Evolutionary conservation across 92 coral and sea anemone species (phyloP), one percentile per base, ranked within the genome.

Genomic region (Phymanthus crucifer): DNA sequence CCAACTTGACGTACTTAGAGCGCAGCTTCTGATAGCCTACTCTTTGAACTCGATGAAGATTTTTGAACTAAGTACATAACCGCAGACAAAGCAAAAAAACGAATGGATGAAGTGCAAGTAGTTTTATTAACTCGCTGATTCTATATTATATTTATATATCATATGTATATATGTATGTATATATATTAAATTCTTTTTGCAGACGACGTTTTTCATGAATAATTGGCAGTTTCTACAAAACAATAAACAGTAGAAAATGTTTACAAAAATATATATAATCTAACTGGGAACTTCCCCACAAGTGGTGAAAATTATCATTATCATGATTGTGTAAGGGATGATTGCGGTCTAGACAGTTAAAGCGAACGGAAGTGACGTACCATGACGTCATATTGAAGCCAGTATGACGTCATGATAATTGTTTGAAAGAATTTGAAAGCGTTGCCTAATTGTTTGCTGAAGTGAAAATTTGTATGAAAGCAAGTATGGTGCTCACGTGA

Each of bases 251-350:
- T 92, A 92, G 92, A 92, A 90, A 92, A 92, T 86, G n/a, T 83
- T 84, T 90, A 90, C 89, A 92, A 90, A 92, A 90, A 92, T 90
- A 92, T 89, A 92, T 90, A 84, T 89, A 84, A 81, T 85, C 90
- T 87, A 84, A 68, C 54, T 83, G 68, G 68, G 68, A 29, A 4
- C 68, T 61, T n/a, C 34, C 27, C 34, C 68, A 61, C 68, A 27
- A 61, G 68, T 19, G 68, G 68, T 61, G 68, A 61, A 61, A 26
- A 24, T n/a, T 27, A 61, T 61, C 29, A 61, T 29, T 24, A 61
- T 29, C 0, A 61, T 27, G 1, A 61, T 29, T 24, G 29, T 61
- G 10, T 27, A 10, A 29, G 17, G 33, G 34, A 61, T 24, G 34
- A 61, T 61, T 23, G 68, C 29, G 34, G 36, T 29, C 17, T 23